A percentile compares a stretch with the other conserved stretches of the same genome.
Evolutionary conservation across 2,888 invertebrate genomes (phyloP).

Genomic region (Cataglyphis altisquamis): DNA sequence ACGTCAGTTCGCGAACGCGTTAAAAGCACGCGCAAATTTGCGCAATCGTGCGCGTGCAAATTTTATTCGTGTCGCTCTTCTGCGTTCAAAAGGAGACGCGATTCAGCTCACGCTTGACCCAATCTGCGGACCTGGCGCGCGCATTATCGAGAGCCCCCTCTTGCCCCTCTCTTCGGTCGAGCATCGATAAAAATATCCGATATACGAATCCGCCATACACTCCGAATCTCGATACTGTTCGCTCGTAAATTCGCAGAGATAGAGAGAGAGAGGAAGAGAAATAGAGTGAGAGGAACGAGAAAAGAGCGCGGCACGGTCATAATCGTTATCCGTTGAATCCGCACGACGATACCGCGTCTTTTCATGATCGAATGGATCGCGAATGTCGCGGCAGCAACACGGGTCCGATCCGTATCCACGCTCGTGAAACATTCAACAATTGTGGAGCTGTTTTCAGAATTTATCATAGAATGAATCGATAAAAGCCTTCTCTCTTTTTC

Average conservation of each 20-base stretch:
- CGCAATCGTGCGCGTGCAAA: constrained; percentile 46
- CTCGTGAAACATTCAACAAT: constrained; percentile 49
- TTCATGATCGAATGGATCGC: constrained; percentile 50
- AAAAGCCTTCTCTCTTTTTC: neutral
- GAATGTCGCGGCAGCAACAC: constrained; percentile 34
- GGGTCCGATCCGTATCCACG: constrained; percentile 32
- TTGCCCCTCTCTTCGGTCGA: neutral
- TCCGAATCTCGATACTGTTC: constrained; percentile 8
- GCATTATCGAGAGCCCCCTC: constrained; percentile 22
- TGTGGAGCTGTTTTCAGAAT: constrained; percentile 36
- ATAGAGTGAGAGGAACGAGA: constrained; percentile 7
- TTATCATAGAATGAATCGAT: constrained; percentile 13
- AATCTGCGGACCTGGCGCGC: constrained; percentile 31
- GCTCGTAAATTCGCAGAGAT: constrained; percentile 57
- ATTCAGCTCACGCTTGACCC: constrained; percentile 53
- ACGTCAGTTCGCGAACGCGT: constrained; percentile 19
- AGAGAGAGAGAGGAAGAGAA: neutral
- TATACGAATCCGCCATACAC: constrained; percentile 50
- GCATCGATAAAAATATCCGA: constrained; percentile 58
- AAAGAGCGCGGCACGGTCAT: constrained; percentile 40
- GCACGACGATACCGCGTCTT: constrained; percentile 51
- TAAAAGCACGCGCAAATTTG: constrained; percentile 33
- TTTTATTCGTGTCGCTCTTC: constrained; percentile 32
- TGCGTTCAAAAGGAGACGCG: constrained; percentile 24
- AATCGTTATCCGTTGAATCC: constrained; percentile 65